Evolutionary conservation across 2,113 vertebrate genomes (phyloP).

Genomic region (Acanthochromis polyacanthus): DNA sequence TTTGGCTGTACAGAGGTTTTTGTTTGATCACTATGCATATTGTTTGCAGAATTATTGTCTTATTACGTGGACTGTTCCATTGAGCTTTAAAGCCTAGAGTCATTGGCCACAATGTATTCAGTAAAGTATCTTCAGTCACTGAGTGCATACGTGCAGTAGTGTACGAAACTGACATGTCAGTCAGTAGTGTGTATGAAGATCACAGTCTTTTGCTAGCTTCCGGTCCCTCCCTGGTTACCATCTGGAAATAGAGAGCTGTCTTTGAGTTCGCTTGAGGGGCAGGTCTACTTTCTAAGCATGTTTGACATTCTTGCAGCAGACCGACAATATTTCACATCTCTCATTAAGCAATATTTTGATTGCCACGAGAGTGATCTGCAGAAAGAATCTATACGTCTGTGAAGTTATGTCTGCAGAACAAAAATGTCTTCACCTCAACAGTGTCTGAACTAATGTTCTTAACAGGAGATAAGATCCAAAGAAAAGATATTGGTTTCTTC

Average conservation of each 20-base stretch:
- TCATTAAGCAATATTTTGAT: neutral
- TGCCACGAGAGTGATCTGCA: neutral
- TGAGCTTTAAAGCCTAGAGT: conserved; percentile 20
- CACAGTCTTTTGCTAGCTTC: conserved; percentile 33
- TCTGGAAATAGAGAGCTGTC: conserved; percentile 35
- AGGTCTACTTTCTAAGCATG: conserved; percentile 32
- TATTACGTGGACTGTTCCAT: neutral
- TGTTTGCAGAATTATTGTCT: neutral
- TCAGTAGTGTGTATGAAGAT: conserved; percentile 36
- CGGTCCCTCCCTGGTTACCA: conserved; percentile 28
- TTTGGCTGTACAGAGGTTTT: neutral
- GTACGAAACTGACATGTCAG: conserved; percentile 37
- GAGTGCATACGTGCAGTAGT: neutral
- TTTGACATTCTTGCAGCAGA: conserved; percentile 48
- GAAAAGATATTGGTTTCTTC: conserved; percentile 16
- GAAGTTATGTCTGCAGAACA: neutral
- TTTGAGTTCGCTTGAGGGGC: conserved; percentile 29
- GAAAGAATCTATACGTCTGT: neutral
- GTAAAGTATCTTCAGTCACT: conserved; percentile 15
- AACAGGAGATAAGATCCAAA: conserved; percentile 30
- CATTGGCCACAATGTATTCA: neutral
- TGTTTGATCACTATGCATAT: neutral
- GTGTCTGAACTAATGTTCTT: neutral
- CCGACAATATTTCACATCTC: conserved; percentile 23
- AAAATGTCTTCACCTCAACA: neutral